Base-by-base conservation (phyloP, 2,888 invertebrate genomes). In the Tromatobia lineatoria region DNA sequence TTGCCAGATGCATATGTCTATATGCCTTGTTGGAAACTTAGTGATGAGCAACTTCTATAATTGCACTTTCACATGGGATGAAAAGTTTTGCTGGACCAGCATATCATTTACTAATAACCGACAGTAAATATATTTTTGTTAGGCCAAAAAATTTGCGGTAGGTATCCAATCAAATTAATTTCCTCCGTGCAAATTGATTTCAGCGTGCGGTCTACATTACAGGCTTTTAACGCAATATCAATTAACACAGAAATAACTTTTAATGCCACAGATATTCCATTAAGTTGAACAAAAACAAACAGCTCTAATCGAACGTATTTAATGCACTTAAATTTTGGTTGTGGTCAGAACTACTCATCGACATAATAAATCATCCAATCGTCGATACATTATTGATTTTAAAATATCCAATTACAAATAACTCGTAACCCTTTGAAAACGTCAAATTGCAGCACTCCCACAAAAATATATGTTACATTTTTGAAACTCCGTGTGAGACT, bases 21-120 rank as follows among this genome's bases (percentile, higher is more conserved):
- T 23, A 11, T n/a, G n/a, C 47, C 45, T 45, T 11, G 15, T 54
- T 66, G 38, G 15, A 15, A 25, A 23, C n/a, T 15, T 18, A 18
- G 11, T 50, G 71, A 76, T 66, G 57, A 47, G 66, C 59, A 70
- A 78, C 74, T n/a, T n/a, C n/a, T n/a, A n/a, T n/a, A n/a, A n/a
- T n/a, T n/a, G n/a, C n/a, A n/a, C n/a, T n/a, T n/a, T n/a, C n/a
- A n/a, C n/a, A n/a, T n/a, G n/a, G n/a, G n/a, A n/a, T n/a, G n/a
- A n/a, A n/a, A n/a, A n/a, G n/a, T n/a, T n/a, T n/a, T n/a, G n/a
- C n/a, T n/a, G n/a, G n/a, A n/a, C n/a, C n/a, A n/a, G n/a, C n/a
- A n/a, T n/a, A n/a, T n/a, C n/a, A n/a, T n/a, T n/a, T n/a, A n/a
- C n/a, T n/a, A n/a, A n/a, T n/a, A n/a, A n/a, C n/a, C n/a, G n/a